These are phyloP conservation scores for Torymus tubicola DNA, from an alignment of 2,888 invertebrate genomes.

Conservation along the genomic window DNA sequence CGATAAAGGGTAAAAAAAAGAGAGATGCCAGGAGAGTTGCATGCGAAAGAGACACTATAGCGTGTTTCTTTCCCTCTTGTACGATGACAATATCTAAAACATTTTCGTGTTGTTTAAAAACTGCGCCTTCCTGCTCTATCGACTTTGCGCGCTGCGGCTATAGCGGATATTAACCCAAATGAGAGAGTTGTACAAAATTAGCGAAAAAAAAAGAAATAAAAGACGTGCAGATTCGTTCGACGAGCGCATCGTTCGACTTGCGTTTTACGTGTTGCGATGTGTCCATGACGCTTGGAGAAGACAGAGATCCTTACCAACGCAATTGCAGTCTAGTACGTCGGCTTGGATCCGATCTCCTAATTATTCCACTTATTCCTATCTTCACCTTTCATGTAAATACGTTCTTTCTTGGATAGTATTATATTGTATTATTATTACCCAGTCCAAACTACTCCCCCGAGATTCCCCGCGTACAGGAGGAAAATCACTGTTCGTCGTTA, in stretches of 20 bases:
- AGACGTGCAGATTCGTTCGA: slow-evolving; percentile 54
- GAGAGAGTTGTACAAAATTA: slow-evolving; percentile 51
- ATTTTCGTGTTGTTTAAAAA: slow-evolving; percentile 35
- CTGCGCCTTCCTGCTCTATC: slow-evolving; percentile 32
- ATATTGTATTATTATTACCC: slow-evolving; percentile 35
- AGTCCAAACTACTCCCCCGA: neutral
- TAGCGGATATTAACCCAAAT: no score
- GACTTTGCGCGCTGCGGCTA: slow-evolving; percentile 6
- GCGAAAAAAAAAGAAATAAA: neutral
- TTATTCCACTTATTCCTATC: slow-evolving; percentile 57
- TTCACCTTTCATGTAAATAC: slow-evolving; percentile 55
- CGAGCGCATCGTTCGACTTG: slow-evolving; percentile 48
- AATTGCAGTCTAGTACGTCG: slow-evolving; percentile 75
- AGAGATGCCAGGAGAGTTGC: neutral
- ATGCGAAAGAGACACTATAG: neutral
- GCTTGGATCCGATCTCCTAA: slow-evolving; percentile 63
- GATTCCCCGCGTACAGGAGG: slow-evolving; percentile 25
- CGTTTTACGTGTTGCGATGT: slow-evolving; percentile 39
- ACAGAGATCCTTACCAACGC: slow-evolving; percentile 51
- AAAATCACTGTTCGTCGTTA: slow-evolving; percentile 53
- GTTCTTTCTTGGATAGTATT: slow-evolving; percentile 54
- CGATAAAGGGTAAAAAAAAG: neutral
- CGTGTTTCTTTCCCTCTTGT: slow-evolving; percentile 24
- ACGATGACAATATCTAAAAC: slow-evolving; percentile 56
- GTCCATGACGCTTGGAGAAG: slow-evolving; percentile 48